Conservation (phyloP, 2,113 vertebrate species). For the Toxotes chatareus region DNA sequence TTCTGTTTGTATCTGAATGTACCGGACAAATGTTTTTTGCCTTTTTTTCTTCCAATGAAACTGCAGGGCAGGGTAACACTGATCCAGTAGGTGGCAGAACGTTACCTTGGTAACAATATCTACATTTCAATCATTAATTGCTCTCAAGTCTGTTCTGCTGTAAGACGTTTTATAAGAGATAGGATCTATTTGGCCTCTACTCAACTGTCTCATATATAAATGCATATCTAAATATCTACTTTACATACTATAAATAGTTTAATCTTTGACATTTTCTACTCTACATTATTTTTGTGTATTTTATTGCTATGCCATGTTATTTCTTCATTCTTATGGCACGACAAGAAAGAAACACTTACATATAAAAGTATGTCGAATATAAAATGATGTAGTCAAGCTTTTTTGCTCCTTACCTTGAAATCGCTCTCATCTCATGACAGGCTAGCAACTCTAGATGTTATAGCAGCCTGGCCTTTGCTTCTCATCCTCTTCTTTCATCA, state of each 20-base stretch:
- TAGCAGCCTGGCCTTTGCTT: conserved; percentile 5
- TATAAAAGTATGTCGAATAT: neutral
- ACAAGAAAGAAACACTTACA: neutral
- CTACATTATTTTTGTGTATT: neutral
- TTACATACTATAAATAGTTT: neutral
- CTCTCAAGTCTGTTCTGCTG: neutral
- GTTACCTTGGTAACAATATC: conserved; percentile 58
- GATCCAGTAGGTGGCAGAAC: conserved; percentile 78
- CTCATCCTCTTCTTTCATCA: neutral
- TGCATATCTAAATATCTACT: neutral
- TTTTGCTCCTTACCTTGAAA: conserved; percentile 8
- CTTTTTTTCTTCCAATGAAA: neutral
- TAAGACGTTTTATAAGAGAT: neutral
- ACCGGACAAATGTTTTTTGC: neutral
- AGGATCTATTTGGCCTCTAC: neutral
- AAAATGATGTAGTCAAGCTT: neutral
- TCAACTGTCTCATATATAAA: neutral
- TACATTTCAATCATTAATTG: conserved; percentile 31
- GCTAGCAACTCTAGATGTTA: neutral
- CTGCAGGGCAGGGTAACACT: conserved; percentile 46
- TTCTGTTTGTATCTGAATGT: neutral
- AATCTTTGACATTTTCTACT: neutral
- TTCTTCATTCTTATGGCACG: neutral
- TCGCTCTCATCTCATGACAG: neutral
- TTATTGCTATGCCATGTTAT: neutral